Base-by-base conservation (phyloP, 1,140 invertebrate species). In the Drosophila subpulchrella region DNA sequence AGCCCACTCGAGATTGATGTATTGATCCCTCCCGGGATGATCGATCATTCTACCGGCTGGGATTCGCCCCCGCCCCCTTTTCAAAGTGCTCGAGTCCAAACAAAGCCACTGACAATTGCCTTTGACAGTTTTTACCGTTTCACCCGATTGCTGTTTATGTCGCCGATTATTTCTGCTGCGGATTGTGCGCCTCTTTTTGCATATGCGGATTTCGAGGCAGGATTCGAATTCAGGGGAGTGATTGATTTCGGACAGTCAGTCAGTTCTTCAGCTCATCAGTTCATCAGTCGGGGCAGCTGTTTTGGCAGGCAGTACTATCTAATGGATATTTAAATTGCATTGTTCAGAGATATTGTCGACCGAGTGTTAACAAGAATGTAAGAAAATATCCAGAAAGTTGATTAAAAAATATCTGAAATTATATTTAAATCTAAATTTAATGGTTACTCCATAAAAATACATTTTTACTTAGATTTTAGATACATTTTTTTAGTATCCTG, bases 51-150 rank as follows among this genome's bases (percentile, higher is more conserved):
- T 44, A 32, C 17, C 32, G 55, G 38, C 30, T 59, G 61, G 63
- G 48, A 72, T 12, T 75, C 20, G 27, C 27, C 27, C 27, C 27
- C 27, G 27, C 3, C 27, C 27, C 27, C 27, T 5, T 27, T 27
- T 27, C 27, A 27, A 5, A 27, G 27, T 27, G 27, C 27, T 39
- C n/a, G 17, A 78, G 42, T 34, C 30, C 48, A 67, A 61, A 88
- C 84, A 88, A 84, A 84, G 85, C 48, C 73, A 47, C 42, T 62
- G 58, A 84, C 80, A 89, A 88, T 88, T 81, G 85, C 80, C 76
- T 71, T 79, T 86, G 83, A 86, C 83, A 88, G 83, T 78, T 85
- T 84, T 74, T 81, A 81, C 73, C 65, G 80, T 80, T 88, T 57
- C 38, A 50, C 47, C 47, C 75, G 66, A 86, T 81, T 79, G 66